Base-by-base conservation (phyloP, 2,797 vertebrate species). In the Adrianichthys oophorus region DNA sequence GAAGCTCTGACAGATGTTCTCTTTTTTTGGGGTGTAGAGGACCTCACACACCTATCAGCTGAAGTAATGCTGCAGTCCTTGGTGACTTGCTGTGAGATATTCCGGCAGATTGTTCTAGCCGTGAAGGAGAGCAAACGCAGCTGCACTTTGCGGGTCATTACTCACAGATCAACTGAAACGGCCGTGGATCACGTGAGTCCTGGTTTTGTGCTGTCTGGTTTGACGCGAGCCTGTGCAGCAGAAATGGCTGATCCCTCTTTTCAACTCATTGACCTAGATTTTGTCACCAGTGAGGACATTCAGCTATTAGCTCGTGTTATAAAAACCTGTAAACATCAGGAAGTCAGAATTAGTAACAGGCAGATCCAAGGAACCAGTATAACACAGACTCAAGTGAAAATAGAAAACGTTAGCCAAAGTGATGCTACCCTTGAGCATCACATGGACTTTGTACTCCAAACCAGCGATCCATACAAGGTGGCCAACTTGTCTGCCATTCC, bases 141-240 rank as follows among this genome's bases (percentile, higher is more conserved):
- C 37, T 82, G 55, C 17, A 82, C 80, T 1, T 13, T 96, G 46
- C 89, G 78, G 15, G 85, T 92, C 49, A 87, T 97, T 76, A 95
- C 94, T 4, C 94, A 92, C 65, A 92, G 90, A 80, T 91, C 92
- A 1, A 82, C 90, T 41, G 92, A 89, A 59, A 86, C 14, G 12
- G 84, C 64, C 0, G 92, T 93, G 26, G 94, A 95, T 76, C 89
- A 86, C 0, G 1, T 96, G 42, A 94, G 85, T 78, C 83, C 91
- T 52, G 94, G 93, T 8, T 95, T 93, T 88, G 91, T 83, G 2
- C 70, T 96, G 40, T 87, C 87, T 41, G 95, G 95, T 41, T 90
- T 97, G 92, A 92, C 86, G 14, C 89, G 91, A 44, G 87, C 92
- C 4, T 92, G 89, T 76, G 91, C 92, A 26, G 86, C 89, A 26